Evolutionary conservation across 37 sponge, comb jelly and placozoan genomes (phyloP), one percentile per base, ranked within the genome.

Genomic region (Oscarella lobularis): DNA sequence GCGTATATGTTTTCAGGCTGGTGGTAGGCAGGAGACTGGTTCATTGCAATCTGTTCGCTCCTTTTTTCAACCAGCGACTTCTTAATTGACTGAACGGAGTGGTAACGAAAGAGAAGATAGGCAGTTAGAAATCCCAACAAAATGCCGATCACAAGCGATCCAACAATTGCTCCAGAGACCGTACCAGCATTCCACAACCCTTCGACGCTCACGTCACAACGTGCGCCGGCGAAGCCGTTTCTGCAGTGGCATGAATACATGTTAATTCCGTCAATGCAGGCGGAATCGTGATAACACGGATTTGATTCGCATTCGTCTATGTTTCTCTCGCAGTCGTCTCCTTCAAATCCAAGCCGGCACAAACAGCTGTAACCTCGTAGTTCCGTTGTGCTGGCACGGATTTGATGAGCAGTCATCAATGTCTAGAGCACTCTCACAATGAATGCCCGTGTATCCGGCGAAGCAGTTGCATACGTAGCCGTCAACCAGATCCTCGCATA

Each of bases 331-430:
- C 60, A 48, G 60, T 48, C 14, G 9, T 48, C 20, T 9, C 60
- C 60, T 48, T 9, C 20, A 48, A 48, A 48, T 48, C 60, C 60
- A 20, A 20, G 60, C 60, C 9, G 20, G 20, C 60, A 48, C 20
- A 20, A 48, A 48, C 60, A 48, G 9, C 14, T 48, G 20, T 27
- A 48, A 48, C n/a, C 60, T 48, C 9, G 9, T 48, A 48, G 60
- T 48, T n/a, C n/a, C n/a, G n/a, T n/a, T n/a, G n/a, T 48, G 60
- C 20, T 48, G 60, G 60, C 60, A 48, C 9, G 60, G 60, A 48
- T 48, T 27, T 27, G 60, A 48, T 48, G 60, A 48, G 20, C 60
- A 48, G 9, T 48, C 60, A 20, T 48, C 20, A 27, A 48, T 48
- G 60, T 48, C 20, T 48, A 48, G 60, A 48, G 14, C 60, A 20